Evolutionary conservation across 1,140 invertebrate species (phyloP), one percentile per base, ranked within the genome.

Genomic region (Tetragnatha versicolor): DNA sequence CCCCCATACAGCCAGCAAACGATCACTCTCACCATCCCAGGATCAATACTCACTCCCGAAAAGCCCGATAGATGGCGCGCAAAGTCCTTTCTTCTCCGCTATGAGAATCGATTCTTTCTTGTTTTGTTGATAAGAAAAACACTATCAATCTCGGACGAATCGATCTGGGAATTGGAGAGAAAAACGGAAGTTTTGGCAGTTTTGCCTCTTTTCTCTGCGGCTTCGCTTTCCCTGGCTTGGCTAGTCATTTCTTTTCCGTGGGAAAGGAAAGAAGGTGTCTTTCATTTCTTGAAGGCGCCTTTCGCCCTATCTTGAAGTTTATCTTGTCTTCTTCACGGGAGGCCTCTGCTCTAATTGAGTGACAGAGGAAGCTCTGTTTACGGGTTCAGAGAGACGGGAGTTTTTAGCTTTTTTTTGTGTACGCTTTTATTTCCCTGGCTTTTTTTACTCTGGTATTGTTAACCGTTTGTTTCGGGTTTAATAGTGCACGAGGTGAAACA

Each of bases 151-250:
- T 75, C 55, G 72, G 14, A 17, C 25, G 60, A 63, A 75, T 75
- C 72, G 72, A 75, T 75, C 69, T 75, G 72, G 55, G 60, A 63
- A 75, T 75, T 75, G 55, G 72, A 63, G 53, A 58, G 72, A 63
- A 75, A 75, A 75, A 75, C 72, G 72, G 72, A 75, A 63, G 72
- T 75, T 75, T 75, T 75, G 72, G 55, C 72, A 75, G 72, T 75
- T 75, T 75, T 75, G 53, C 55, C 51, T 39, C 25, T 49, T 31
- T 42, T 45, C n/a, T n/a, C 39, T 35, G 4, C 39, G n/a, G 5
- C 1, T 58, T 25, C 42, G 22, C 55, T 49, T 61, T 75, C 20
- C 20, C 31, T 22, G 31, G n/a, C n/a, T n/a, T n/a, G n/a, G 61
- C 42, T 65, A 65, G 61, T 65, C 61, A 65, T 65, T 65, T 42